A percentile compares a stretch with the other conserved stretches of the same genome.
Evolutionary conservation across 1,140 invertebrate species (phyloP).

Genomic region (Euura saliciscinereae): DNA sequence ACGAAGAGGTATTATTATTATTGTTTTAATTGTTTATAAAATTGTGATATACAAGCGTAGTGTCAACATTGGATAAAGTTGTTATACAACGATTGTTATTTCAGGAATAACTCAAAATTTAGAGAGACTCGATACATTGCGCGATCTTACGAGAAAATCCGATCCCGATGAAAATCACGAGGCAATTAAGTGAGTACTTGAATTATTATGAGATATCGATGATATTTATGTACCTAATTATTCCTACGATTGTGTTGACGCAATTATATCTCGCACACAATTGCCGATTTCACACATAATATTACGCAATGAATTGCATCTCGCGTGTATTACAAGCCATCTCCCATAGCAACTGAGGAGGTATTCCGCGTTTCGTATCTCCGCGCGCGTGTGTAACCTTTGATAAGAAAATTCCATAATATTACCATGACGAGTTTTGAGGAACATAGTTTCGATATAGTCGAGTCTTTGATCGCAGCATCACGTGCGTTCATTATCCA

Average conservation of each 20-base stretch:
- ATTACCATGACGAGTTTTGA: too few relatives aligned
- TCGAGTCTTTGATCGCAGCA: too few relatives aligned
- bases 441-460: too few relatives aligned
- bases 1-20: constrained; percentile 70
- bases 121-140: constrained; percentile 69
- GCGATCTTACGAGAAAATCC: constrained; percentile 68
- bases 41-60: constrained; percentile 1
- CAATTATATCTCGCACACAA: neutral
- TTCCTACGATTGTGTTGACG: neutral
- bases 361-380: too few relatives aligned
- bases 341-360: neutral
- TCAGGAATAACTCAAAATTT: constrained; percentile 71
- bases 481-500: too few relatives aligned
- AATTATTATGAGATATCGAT: too few relatives aligned
- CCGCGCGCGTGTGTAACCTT: too few relatives aligned
- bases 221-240: too few relatives aligned
- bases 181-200: constrained; percentile 21
- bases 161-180: constrained; percentile 64
- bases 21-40: constrained; percentile 1
- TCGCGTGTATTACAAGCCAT: neutral
- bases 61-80: constrained; percentile 12
- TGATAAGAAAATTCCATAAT: too few relatives aligned
- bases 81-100: constrained; percentile 37
- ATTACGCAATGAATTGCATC: neutral
- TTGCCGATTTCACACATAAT: constrained; percentile 8